phyloP scores from a whole-genome alignment of 1,140 invertebrate genomes.

The Notospermus geniculatus region DNA sequence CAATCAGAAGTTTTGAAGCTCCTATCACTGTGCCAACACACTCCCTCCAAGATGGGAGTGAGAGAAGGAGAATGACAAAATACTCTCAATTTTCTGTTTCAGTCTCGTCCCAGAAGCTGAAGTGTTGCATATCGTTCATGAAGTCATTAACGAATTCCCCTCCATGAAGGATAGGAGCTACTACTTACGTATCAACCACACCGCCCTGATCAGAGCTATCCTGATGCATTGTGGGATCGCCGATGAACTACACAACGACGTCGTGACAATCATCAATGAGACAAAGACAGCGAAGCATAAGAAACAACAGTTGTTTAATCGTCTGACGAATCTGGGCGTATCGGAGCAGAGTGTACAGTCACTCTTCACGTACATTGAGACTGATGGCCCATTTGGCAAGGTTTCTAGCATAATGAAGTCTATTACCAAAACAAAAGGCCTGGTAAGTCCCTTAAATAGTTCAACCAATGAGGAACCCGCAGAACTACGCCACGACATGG shows the following conservation, averaged over 20 bases:
- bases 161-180: slow-evolving; percentile 67
- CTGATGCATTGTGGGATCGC: slow-evolving; percentile 79
- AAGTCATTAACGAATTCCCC: slow-evolving; percentile 73
- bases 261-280: slow-evolving; percentile 54
- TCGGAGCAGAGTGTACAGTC: slow-evolving; percentile 68
- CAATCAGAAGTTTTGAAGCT: too few relatives aligned
- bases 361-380: slow-evolving; percentile 70
- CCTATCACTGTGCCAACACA: too few relatives aligned
- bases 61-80: too few relatives aligned
- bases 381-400: slow-evolving; percentile 68
- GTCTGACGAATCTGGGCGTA: slow-evolving; percentile 62
- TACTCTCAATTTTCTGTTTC: too few relatives aligned
- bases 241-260: slow-evolving; percentile 66
- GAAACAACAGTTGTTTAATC: slow-evolving; percentile 71
- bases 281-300: slow-evolving; percentile 23
- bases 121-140: slow-evolving; percentile 72
- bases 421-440: slow-evolving; percentile 43
- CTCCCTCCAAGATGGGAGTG: not conserved
- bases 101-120: slow-evolving; percentile 81
- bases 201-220: slow-evolving; percentile 72
- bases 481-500: too few relatives aligned
- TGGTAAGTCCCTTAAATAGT: slow-evolving; percentile 31
- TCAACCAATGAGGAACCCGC: too few relatives aligned
- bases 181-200: slow-evolving; percentile 79
- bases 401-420: slow-evolving; percentile 58